Evolutionary conservation across 2,113 vertebrate species (phyloP), one percentile per base, ranked within the genome.

Genomic region (Oreocharis arfaki): DNA sequence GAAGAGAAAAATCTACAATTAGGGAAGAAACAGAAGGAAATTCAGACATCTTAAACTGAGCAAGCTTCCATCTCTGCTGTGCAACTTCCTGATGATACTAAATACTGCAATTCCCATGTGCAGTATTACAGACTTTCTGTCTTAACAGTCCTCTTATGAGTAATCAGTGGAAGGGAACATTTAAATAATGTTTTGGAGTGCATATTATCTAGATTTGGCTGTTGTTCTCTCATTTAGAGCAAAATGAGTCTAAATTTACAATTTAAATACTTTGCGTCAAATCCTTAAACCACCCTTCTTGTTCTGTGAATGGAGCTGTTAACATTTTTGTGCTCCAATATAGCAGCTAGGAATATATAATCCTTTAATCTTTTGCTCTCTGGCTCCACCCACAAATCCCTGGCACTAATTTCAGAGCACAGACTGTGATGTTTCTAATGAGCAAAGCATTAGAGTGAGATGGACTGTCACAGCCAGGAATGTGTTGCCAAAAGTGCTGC

Each of bases 161-260:
- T 87, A 67, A 78, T 86, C 89, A 80, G 42, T 49, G n/a, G 41
- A 91, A 96, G n/a, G 39, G 61, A 96, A 92, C 50, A 95, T 79
- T 93, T 85, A 96, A 96, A 80, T 85, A 93, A 91, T 81, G 55
- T 87, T 96, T 94, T 91, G 94, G 56, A 94, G 87, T 19, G 37
- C 59, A 23, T 83, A 82, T 80, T 86, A 82, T 75, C 90, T 85
- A 89, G 70, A 90, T 77, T 87, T 94, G 81, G 74, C 65, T 71
- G 78, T 76, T 95, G 59, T 87, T 87, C 52, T 91, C 87, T 87
- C 86, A 91, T 96, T 95, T 84, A 80, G 55, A 93, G 59, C 42
- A 94, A 97, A 89, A 88, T 28, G 2, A 92, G 70, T 90, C 80
- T 93, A 79, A 91, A 94, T 91, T 84, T 88, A 86, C 71, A 82